Evolutionary conservation across 2,113 vertebrate species (phyloP), one percentile per base, ranked within the genome.

Genomic region (Trinectes maculatus): DNA sequence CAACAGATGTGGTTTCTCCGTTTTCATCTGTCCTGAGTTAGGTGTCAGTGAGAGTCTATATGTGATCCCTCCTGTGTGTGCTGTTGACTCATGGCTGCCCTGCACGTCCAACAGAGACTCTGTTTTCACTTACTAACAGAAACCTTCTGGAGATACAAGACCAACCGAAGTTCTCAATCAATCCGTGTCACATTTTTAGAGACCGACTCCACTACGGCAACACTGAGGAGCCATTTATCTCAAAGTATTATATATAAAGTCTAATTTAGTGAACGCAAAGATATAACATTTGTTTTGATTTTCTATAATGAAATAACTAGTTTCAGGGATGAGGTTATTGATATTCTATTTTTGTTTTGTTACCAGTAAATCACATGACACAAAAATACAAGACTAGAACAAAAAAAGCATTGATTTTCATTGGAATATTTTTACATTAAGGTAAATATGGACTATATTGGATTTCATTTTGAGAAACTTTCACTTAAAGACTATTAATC

Each of bases 21-120:
- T 80, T 80, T 84, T 85, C 88, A 88, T 93, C 87, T 91, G 90
- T 73, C 51, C 58, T 84, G 79, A 74, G 64, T 93, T 91, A 84
- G 67, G 72, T 57, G 80, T 77, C 39, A 75, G 77, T 52, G 60
- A 70, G 84, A 58, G 57, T 53, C 71, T 63, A 74, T 63, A 74
- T 80, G 57, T 66, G 76, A 80, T 68, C 81, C 83, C 79, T 79
- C 72, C 71, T 42, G 39, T 71, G 64, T 73, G 64, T 74, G 79
- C 71, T 89, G 84, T 91, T 90, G 88, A 89, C 83, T 83, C 77
- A 73, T 51, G 58, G 71, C 77, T 80, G 78, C 65, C 71, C 84
- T 67, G 64, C 49, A 66, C 74, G 71, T 72, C 70, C 48, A 65
- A 48, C 65, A 69, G 53, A 49, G 59, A 26, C 49, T 70, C 71